A percentile compares a stretch with the other conserved stretches of the same genome.
Evolutionary conservation across 2,797 vertebrate species (phyloP).

Genomic region (Pseudomugil gertrudae): DNA sequence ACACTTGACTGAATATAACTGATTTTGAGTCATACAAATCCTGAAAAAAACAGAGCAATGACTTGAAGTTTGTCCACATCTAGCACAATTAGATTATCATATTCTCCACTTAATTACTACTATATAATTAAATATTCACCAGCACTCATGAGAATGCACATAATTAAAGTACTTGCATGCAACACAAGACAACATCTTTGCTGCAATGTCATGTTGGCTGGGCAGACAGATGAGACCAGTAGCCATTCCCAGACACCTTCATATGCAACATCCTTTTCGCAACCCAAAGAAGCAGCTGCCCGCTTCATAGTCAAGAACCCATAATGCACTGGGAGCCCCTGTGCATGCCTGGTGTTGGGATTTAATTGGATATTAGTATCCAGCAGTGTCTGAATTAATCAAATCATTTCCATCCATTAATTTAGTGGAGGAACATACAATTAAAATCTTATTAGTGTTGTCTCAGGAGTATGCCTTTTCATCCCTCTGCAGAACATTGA

Average conservation of each 20-base stretch:
- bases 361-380: constrained; percentile 88
- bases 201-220: constrained; percentile 12
- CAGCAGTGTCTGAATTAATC: constrained; percentile 85
- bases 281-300: constrained; percentile 63
- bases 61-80: constrained; percentile 7
- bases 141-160: constrained; percentile 35
- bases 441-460: constrained; percentile 84
- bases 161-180: constrained; percentile 36
- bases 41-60: constrained; percentile 10
- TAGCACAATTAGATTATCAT: constrained; percentile 16
- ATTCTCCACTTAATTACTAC: constrained; percentile 22
- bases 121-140: constrained; percentile 33
- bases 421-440: constrained; percentile 89
- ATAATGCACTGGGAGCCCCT: constrained; percentile 73
- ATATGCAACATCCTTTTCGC: constrained; percentile 48
- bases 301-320: constrained; percentile 59
- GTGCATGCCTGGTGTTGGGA: constrained; percentile 74
- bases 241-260: constrained; percentile 51
- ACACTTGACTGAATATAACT: too few species aligned
- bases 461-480: constrained; percentile 86
- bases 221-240: constrained; percentile 22
- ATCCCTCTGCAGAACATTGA: constrained; percentile 86
- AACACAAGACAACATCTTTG: constrained; percentile 26
- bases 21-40: neutral
- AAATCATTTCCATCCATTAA: constrained; percentile 87